Conservation (phyloP, 2,888 invertebrate genomes). For the Callinectes sapidus region DNA sequence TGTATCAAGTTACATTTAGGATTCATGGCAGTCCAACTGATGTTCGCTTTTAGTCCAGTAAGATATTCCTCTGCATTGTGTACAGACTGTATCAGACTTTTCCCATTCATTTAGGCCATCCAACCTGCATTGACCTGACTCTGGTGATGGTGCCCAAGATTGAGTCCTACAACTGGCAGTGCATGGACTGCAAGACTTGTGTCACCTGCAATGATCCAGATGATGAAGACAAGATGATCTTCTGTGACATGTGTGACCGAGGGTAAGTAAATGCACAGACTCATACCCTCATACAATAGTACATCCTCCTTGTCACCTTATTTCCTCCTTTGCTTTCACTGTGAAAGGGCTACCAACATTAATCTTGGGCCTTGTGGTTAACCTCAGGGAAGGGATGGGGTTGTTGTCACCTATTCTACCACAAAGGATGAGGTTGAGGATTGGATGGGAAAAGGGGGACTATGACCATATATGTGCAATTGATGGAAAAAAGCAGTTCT, state of each 20-base stretch:
- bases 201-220: slow-evolving; percentile 87
- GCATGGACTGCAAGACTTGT: slow-evolving; percentile 94
- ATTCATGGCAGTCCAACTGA: not conserved
- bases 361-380: too few relatives aligned
- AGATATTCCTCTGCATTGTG: not conserved
- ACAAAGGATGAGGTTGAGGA: too few relatives aligned
- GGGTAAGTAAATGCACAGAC: slow-evolving; percentile 78
- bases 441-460: too few relatives aligned
- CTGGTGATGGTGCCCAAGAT: slow-evolving; percentile 89
- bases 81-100: not conserved
- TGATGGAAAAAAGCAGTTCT: too few relatives aligned
- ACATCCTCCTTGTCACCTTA: too few relatives aligned
- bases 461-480: too few relatives aligned
- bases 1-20: not conserved
- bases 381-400: too few relatives aligned
- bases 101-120: slow-evolving; percentile 82
- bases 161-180: slow-evolving; percentile 93
- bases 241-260: slow-evolving; percentile 95
- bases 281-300: not conserved
- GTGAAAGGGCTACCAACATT: too few relatives aligned
- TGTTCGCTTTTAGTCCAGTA: not conserved
- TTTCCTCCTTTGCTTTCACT: too few relatives aligned
- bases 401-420: too few relatives aligned
- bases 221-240: slow-evolving; percentile 93
- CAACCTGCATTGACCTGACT: slow-evolving; percentile 89